Conservation (phyloP, 2,888 invertebrate genomes). For the Dioctria linearis region DNA sequence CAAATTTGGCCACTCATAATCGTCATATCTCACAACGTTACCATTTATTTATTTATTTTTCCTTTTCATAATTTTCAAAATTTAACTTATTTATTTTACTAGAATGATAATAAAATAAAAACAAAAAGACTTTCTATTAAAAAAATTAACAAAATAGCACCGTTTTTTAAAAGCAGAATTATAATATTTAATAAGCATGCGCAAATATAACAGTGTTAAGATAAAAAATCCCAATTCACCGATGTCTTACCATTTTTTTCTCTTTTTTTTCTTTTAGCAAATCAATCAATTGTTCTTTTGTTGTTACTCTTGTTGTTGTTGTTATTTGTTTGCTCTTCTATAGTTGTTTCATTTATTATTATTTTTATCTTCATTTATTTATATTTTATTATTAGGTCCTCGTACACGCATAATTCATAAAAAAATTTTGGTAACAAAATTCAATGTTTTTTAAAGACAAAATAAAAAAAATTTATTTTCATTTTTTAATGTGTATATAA, state of each 20-base stretch:
- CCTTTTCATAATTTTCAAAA: neutral
- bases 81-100: slow-evolving; percentile 30
- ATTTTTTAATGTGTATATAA: slow-evolving; percentile 46
- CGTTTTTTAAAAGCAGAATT: slow-evolving; percentile 38
- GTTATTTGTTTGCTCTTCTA: neutral
- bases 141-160: slow-evolving; percentile 47
- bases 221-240: slow-evolving; percentile 13
- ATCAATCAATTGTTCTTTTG: neutral
- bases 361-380: too few relatives aligned
- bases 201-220: neutral
- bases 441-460: slow-evolving; percentile 34
- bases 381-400: neutral
- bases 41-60: neutral
- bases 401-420: neutral
- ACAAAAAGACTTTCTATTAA: slow-evolving; percentile 39
- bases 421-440: slow-evolving; percentile 13
- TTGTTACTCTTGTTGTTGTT: slow-evolving; percentile 4
- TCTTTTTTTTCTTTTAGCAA: neutral
- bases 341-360: too few relatives aligned
- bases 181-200: slow-evolving; percentile 2
- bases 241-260: slow-evolving; percentile 6
- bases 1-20: slow-evolving; percentile 21
- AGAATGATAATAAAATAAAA: neutral
- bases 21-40: neutral
- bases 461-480: slow-evolving; percentile 46